Evolutionary conservation across 2,888 invertebrate species (phyloP), one percentile per base, ranked within the genome.

Genomic region (Agrochola lota): DNA sequence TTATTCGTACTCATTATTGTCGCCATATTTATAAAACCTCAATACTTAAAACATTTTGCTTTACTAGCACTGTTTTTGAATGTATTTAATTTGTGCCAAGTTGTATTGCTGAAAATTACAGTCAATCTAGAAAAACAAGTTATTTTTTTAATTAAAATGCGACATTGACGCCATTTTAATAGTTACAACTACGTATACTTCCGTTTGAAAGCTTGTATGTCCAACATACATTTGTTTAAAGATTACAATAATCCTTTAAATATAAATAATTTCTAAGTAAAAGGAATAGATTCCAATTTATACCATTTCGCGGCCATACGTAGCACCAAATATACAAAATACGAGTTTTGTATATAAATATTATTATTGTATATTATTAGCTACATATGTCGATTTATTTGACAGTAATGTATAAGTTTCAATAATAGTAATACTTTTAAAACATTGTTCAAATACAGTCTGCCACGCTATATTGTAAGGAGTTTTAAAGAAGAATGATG

Each of bases 311-410:
- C 76, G 85, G 87, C 87, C 87, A 87, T 87, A 87, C 7, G n/a
- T 75, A 78, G 75, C 77, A 87, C 87, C 87, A 87, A 87, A 87
- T 82, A 84, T 84, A 87, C 84, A 85, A 84, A 86, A 79, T 71
- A 69, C 30, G 30, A 76, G 26, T 81, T 82, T 80, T 87, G 82
- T 87, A 74, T 84, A 77, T 77, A 85, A 71, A 71, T 62, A 72
- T 66, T 72, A 78, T 55, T 73, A 77, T 57, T 87, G 72, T 81
- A 81, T 84, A 84, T 77, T 80, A 62, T 74, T 80, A 85, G 76
- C 49, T 68, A 68, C 17, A 30, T 68, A 77, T 62, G 85, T 77
- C 63, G 71, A 73, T 78, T 20, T 77, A 69, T 75, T 79, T 81
- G 79, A 86, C 78, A 77, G 35, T 86, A 76, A 70, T 66, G 43